A percentile compares a stretch with the other conserved stretches of the same genome.
phyloP scores from a whole-genome alignment of 2,113 vertebrate genomes.

The Motacilla tschutschensis region DNA sequence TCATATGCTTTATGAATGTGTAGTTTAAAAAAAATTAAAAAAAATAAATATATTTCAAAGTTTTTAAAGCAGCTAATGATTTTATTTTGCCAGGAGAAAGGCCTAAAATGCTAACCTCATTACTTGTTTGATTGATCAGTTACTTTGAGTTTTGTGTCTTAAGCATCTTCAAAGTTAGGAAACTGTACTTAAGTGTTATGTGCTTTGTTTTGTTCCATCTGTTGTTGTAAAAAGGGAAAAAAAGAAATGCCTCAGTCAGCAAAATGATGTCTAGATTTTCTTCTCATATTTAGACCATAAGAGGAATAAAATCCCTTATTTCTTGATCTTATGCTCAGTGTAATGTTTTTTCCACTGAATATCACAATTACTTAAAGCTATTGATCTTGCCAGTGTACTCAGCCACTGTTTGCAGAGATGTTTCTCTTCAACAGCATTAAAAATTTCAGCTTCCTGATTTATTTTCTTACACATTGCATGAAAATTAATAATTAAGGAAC shows the following conservation, averaged over 20 bases:
- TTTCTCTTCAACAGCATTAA: neutral
- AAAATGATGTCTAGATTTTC: neutral
- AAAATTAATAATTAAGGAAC: neutral
- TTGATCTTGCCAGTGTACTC: neutral
- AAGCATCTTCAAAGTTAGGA: neutral
- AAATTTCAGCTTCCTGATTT: neutral
- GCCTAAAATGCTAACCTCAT: neutral
- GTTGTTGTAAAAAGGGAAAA: neutral
- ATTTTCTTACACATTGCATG: neutral
- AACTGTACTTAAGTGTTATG: neutral
- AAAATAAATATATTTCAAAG: neutral
- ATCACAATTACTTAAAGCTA: neutral
- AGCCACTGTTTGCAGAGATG: neutral
- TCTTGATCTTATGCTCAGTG: neutral
- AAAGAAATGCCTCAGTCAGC: neutral
- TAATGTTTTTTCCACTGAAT: neutral
- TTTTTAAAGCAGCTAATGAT: neutral
- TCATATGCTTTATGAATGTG: neutral
- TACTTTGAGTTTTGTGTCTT: constrained; percentile 34
- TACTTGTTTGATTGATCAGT: neutral
- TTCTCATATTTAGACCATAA: neutral
- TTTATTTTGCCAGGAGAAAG: neutral
- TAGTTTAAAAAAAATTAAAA: neutral
- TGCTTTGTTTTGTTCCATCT: constrained; percentile 9
- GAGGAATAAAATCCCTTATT: neutral